Conservation (phyloP, 92 coral and sea anemone species). For the Muricea muricata region DNA sequence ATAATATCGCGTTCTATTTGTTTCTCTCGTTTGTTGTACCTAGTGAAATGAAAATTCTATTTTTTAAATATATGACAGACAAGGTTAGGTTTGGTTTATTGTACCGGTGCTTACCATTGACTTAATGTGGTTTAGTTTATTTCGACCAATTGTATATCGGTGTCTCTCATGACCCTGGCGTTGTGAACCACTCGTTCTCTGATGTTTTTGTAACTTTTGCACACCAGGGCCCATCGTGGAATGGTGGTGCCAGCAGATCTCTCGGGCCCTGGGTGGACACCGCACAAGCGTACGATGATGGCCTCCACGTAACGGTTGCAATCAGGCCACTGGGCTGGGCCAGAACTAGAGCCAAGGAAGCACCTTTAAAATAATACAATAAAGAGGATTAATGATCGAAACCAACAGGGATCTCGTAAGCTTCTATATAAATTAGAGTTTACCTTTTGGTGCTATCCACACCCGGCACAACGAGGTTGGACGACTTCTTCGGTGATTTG, state of each 20-base stretch:
- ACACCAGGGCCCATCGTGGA: constrained; percentile 56
- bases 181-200: no score
- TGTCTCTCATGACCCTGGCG: no score
- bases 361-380: constrained; percentile 31
- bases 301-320: constrained; percentile 76
- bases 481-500: constrained; percentile 49
- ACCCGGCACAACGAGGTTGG: constrained; percentile 47
- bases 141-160: no score
- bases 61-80: neutral
- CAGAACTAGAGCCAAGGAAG: constrained; percentile 63
- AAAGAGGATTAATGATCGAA: neutral
- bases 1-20: neutral
- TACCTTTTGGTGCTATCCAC: constrained; percentile 60
- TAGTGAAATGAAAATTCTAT: no score
- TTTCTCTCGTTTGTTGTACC: constrained; percentile 23
- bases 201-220: constrained; percentile 32
- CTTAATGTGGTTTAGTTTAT: no score
- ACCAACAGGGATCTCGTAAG: neutral
- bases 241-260: constrained; percentile 35
- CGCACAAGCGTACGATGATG: constrained; percentile 47
- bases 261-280: constrained; percentile 47
- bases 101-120: no score
- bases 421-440: neutral
- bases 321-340: constrained; percentile 77
- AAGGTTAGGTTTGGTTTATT: neutral